Percentiles rank a stretch among this genome's conserved stretches.
These are phyloP conservation scores for Nannospalax galili DNA, from an alignment of 2,113 vertebrate genomes.

Conservation along the genomic window DNA sequence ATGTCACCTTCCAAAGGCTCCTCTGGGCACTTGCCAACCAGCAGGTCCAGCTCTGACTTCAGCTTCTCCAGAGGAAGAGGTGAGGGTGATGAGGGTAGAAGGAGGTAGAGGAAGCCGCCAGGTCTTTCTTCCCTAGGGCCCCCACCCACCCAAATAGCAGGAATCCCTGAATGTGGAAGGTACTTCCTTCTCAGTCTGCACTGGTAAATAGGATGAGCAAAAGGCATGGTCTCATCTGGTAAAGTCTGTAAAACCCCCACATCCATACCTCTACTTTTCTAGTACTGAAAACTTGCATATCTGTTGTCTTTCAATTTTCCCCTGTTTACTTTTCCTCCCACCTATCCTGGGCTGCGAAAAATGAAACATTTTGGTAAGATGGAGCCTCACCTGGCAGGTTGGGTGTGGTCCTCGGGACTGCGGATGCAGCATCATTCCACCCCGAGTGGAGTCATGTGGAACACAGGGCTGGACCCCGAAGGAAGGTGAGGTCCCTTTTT, in stretches of 20 bases:
- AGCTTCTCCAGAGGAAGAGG: slow-evolving; percentile 84
- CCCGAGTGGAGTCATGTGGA: slow-evolving; percentile 84
- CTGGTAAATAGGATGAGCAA: background rate
- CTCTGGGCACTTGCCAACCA: slow-evolving; percentile 91
- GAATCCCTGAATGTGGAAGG: slow-evolving; percentile 8
- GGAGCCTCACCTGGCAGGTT: slow-evolving; percentile 91
- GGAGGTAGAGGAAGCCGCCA: background rate
- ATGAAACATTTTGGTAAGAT: background rate
- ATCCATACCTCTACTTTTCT: background rate
- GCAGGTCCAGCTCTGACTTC: slow-evolving; percentile 92
- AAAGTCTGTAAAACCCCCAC: background rate
- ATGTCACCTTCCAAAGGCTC: slow-evolving; percentile 94
- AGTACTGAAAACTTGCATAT: background rate
- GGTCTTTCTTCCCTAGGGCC: background rate
- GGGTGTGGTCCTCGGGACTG: slow-evolving; percentile 88
- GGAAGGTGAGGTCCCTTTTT: slow-evolving; percentile 88
- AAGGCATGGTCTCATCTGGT: background rate
- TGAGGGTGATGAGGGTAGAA: background rate
- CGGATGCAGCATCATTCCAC: slow-evolving; percentile 83
- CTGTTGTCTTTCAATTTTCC: background rate
- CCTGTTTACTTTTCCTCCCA: background rate
- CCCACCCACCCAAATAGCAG: slow-evolving; percentile 40
- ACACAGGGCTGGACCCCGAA: slow-evolving; percentile 87
- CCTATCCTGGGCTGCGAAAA: background rate
- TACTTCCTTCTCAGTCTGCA: background rate